Evolutionary conservation across 2,113 vertebrate species (phyloP).

Genomic region (Axis porcinus): DNA sequence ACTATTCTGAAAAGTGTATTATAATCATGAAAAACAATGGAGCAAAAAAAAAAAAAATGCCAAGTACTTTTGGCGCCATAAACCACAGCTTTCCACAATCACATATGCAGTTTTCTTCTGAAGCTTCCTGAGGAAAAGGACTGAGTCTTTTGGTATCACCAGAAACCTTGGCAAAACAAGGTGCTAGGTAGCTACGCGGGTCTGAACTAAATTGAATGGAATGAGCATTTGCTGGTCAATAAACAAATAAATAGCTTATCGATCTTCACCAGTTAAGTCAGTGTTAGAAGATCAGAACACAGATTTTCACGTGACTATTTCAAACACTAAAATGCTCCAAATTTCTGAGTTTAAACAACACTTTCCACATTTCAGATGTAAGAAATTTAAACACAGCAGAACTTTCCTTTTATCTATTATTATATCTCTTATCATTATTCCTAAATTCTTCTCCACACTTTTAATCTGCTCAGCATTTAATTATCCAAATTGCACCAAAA

Average conservation of each 20-base stretch:
- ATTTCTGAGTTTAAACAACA: slow-evolving; percentile 23
- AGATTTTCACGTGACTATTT: neutral
- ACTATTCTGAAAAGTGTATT: neutral
- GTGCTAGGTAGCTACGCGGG: neutral
- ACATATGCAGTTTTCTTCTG: neutral
- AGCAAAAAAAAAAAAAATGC: neutral
- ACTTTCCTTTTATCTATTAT: neutral
- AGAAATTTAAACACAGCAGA: neutral
- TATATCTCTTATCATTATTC: neutral
- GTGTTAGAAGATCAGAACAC: neutral
- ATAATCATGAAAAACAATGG: neutral
- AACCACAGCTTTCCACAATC: neutral
- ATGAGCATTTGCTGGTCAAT: neutral
- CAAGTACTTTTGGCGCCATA: neutral
- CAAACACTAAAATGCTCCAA: neutral
- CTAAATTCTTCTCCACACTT: neutral
- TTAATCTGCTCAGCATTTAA: slow-evolving; percentile 19
- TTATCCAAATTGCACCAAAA: slow-evolving; percentile 20
- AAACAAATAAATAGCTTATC: neutral
- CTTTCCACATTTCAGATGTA: neutral
- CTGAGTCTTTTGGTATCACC: neutral
- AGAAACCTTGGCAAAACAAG: neutral
- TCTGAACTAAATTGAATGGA: neutral
- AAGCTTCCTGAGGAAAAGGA: neutral
- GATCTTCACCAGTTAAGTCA: neutral